These are phyloP conservation scores for Aspidapion aeneum DNA, from an alignment of 2,888 invertebrate genomes.

Conservation along the genomic window DNA sequence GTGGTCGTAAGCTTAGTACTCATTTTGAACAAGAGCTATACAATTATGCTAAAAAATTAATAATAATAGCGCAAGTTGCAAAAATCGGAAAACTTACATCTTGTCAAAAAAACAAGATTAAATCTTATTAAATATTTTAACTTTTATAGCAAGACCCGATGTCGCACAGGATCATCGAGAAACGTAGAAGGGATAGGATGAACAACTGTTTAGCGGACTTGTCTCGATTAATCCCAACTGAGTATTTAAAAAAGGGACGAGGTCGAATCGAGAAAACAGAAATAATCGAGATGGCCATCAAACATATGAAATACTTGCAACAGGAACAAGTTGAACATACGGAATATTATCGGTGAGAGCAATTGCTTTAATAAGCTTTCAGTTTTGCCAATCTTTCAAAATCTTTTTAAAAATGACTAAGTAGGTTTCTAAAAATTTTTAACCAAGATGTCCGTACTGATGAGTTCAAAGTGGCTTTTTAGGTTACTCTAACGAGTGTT, in stretches of 20 bases:
- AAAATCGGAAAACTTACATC: no score
- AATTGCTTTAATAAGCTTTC: not conserved
- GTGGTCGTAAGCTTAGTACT: no score
- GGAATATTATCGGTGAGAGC: conserved; percentile 45
- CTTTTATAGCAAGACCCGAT: conserved; percentile 84
- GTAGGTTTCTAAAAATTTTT: no score
- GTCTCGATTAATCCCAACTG: conserved; percentile 87
- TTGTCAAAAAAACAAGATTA: no score
- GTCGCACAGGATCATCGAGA: conserved; percentile 98
- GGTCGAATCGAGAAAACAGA: conserved; percentile 97
- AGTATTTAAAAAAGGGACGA: conserved; percentile 91
- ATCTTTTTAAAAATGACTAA: not conserved
- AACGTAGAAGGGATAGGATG: conserved; percentile 92
- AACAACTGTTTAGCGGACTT: conserved; percentile 95
- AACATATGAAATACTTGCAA: conserved; percentile 88
- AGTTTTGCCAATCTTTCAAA: not conserved
- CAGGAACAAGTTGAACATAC: conserved; percentile 51
- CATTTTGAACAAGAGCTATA: no score
- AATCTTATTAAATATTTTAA: no score
- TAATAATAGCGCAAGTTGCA: no score
- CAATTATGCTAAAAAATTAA: no score
- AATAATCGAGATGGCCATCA: conserved; percentile 97
- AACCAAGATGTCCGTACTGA: no score
- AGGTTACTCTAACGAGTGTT: no score
- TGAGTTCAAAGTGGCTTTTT: no score